Percentiles rank a stretch among this genome's conserved stretches.
These are phyloP conservation scores for Rhyzopertha dominica DNA, from an alignment of 1,140 invertebrate species.

Conservation along the genomic window DNA sequence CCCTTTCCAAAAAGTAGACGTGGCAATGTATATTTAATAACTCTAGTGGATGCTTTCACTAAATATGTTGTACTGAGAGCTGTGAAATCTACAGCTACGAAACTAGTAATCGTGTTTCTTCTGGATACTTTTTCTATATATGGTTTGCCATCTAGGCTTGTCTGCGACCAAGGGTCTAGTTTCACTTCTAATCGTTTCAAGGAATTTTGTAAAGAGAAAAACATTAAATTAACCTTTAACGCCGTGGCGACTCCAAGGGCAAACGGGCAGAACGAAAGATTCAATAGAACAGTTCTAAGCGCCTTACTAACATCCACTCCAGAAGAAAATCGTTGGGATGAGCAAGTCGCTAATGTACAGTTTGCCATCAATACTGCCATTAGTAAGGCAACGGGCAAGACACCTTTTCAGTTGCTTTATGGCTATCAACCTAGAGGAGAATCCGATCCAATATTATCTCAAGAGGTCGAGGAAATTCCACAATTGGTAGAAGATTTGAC, in stretches of 20 bases:
- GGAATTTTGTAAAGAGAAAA: conserved; percentile 21
- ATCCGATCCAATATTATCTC: background rate
- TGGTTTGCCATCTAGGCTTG: conserved; percentile 25
- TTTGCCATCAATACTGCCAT: conserved; percentile 26
- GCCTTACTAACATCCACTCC: conserved; percentile 11
- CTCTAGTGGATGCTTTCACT: too few relatives aligned
- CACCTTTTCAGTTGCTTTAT: conserved; percentile 20
- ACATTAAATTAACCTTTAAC: conserved; percentile 28
- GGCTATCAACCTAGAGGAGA: too few relatives aligned
- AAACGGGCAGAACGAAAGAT: conserved; percentile 37
- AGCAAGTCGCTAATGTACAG: conserved; percentile 18
- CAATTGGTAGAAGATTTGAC: conserved; percentile 3
- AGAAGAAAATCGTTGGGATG: conserved; percentile 23
- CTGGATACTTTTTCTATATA: conserved; percentile 20
- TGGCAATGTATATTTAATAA: too few relatives aligned
- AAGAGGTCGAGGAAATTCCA: conserved; percentile 9
- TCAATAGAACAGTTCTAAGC: conserved; percentile 25
- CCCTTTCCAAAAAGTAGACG: too few relatives aligned
- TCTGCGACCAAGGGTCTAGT: conserved; percentile 27
- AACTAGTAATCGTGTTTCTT: background rate
- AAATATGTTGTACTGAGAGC: conserved; percentile 4
- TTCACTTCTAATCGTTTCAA: conserved; percentile 32
- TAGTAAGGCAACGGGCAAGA: conserved; percentile 24
- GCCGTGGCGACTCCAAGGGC: conserved; percentile 34
- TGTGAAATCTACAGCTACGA: too few relatives aligned